These are phyloP conservation scores for Agriopis marginaria DNA, from an alignment of 2,888 invertebrate genomes.

Conservation along the genomic window DNA sequence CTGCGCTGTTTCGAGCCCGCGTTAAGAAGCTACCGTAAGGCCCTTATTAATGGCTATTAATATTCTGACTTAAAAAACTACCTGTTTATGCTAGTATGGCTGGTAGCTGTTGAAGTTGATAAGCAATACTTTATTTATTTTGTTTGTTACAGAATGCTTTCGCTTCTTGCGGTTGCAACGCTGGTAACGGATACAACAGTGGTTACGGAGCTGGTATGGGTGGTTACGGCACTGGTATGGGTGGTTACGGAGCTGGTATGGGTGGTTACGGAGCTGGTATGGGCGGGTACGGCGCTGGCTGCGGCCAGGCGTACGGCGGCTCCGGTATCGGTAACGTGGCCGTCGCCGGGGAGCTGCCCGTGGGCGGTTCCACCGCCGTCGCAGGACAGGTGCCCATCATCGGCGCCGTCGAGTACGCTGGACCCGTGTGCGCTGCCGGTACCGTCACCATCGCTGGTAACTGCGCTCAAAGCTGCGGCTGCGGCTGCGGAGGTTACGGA, in stretches of 20 bases:
- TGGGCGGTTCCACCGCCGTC: constrained; percentile 29
- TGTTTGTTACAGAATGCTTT: not conserved
- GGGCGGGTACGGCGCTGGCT: not conserved
- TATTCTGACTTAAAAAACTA: too few relatives aligned
- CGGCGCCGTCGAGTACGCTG: constrained; percentile 46
- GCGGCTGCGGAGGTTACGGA: constrained; percentile 22
- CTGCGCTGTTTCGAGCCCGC: too few relatives aligned
- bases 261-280: not conserved
- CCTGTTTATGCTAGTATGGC: too few relatives aligned
- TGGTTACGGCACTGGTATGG: not conserved
- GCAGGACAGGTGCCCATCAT: constrained; percentile 44
- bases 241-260: not conserved
- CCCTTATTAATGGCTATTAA: too few relatives aligned
- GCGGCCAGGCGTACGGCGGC: constrained; percentile 29
- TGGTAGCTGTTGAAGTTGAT: too few relatives aligned
- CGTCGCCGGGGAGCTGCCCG: constrained; percentile 37
- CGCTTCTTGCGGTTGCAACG: not conserved
- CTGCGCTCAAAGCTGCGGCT: constrained; percentile 45
- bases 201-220: not conserved
- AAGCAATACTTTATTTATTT: too few relatives aligned
- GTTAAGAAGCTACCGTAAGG: too few relatives aligned
- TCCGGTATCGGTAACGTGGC: constrained; percentile 34
- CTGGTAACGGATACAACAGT: not conserved
- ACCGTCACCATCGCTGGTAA: constrained; percentile 43
- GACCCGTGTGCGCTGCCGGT: constrained; percentile 43